These are phyloP conservation scores for Varanus salvator DNA, from an alignment of 2,113 vertebrate species.

Conservation along the genomic window DNA sequence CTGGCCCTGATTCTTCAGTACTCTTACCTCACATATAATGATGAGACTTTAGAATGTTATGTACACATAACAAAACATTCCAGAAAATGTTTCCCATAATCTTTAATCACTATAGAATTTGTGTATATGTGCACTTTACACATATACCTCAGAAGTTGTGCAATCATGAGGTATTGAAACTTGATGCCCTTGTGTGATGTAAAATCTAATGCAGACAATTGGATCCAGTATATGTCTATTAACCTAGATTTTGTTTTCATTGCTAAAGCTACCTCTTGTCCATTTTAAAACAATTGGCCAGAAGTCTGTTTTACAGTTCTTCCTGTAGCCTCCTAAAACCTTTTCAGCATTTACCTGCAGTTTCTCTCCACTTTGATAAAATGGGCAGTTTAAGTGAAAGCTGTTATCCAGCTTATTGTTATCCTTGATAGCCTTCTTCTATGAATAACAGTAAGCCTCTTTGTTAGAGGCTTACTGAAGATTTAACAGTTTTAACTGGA, in stretches of 20 bases:
- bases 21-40: neutral
- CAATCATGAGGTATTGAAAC: neutral
- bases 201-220: neutral
- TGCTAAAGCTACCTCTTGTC: neutral
- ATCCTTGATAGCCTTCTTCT: neutral
- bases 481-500: conserved; percentile 35
- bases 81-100: neutral
- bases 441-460: neutral
- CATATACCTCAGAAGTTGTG: neutral
- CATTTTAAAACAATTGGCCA: neutral
- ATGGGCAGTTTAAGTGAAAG: neutral
- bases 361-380: neutral
- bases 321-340: neutral
- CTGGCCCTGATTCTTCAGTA: neutral
- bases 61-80: neutral
- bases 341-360: fast-evolving
- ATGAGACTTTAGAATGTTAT: neutral
- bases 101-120: neutral
- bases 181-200: neutral
- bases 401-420: neutral
- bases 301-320: neutral
- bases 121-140: neutral
- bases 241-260: neutral
- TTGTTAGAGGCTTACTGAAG: neutral
- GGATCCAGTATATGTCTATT: neutral